These are phyloP conservation scores for Vipera latastei DNA, from an alignment of 2,797 vertebrate species.

Conservation along the genomic window DNA sequence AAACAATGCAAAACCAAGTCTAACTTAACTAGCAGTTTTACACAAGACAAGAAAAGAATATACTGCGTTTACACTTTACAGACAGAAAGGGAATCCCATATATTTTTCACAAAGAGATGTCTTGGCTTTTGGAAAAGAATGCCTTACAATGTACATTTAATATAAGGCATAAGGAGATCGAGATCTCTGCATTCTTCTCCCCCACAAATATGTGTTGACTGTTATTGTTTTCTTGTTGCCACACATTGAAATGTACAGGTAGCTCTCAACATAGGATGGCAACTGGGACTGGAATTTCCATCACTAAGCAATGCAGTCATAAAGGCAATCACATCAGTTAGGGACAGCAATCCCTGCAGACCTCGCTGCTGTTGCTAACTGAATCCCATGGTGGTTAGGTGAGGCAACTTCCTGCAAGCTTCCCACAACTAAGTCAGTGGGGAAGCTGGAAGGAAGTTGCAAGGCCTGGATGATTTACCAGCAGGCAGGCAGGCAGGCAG, in stretches of 20 bases:
- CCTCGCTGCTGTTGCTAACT: background rate
- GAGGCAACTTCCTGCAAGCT: background rate
- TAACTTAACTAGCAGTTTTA: background rate
- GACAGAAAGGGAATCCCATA: background rate
- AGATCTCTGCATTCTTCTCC: background rate
- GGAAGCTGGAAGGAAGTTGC: background rate
- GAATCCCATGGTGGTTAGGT: background rate
- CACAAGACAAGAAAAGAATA: background rate
- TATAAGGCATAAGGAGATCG: background rate
- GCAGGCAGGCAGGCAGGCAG: background rate
- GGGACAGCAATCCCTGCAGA: background rate
- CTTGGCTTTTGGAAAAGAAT: background rate
- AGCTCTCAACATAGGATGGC: background rate
- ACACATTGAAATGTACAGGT: background rate
- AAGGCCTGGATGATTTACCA: background rate
- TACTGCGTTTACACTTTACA: background rate
- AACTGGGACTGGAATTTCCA: background rate
- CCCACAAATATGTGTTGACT: background rate
- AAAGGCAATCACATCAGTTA: background rate
- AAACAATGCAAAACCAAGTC: background rate
- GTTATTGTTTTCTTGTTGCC: background rate
- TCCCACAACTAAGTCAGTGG: background rate
- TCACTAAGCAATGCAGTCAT: background rate
- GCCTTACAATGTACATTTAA: background rate
- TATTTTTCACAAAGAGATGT: background rate